Base-by-base conservation (phyloP, 2,797 vertebrate species). In the Schizopygopsis malacanthus region DNA sequence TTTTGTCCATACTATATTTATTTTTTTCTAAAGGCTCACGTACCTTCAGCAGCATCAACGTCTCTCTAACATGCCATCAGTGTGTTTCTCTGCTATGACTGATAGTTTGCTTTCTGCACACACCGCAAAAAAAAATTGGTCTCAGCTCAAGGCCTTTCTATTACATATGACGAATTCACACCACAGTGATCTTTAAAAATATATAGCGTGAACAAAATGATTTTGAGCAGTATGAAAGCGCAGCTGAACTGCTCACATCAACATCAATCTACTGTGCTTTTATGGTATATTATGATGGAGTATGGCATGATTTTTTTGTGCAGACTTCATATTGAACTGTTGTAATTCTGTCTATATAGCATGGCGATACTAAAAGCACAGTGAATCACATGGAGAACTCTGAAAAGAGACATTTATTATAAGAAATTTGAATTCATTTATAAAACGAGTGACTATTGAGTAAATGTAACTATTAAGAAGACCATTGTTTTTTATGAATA, bases 151-250 rank as follows among this genome's bases (percentile, higher is more conserved):
- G 54, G 70, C 25, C 12, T n/a, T 47, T 73, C n/a, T 71, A 45
- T 47, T 73, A 37, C 16, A 72, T 45, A 61, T 61, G 54, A 73
- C 4, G 6, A 73, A 82, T 82, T 43, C 50, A 18, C 67, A 56
- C 20, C 65, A 71, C 65, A 20, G 80, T 71, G 43, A 81, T 71
- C 65, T 81, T 71, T 71, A 43, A 82, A 70, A 22, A 56, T 41
- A 70, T 82, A 67, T 82, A 71, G 80, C 5, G 8, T 56, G 47
- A 13, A 71, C 45, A 54, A 25, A 52, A 70, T 52, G 7, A 56
- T 78, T 52, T 59, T 61, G 76, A 79, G 54, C 22, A 61, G 8
- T 6, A 4, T 43, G 54, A 54, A 43, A 63, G 37, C 2, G 15
- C 39, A 73, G 69, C 41, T 59, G 50, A 82, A 20, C 39, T 25